Evolutionary conservation across 2,797 vertebrate species (phyloP).

Genomic region (Rhincodon typus): DNA sequence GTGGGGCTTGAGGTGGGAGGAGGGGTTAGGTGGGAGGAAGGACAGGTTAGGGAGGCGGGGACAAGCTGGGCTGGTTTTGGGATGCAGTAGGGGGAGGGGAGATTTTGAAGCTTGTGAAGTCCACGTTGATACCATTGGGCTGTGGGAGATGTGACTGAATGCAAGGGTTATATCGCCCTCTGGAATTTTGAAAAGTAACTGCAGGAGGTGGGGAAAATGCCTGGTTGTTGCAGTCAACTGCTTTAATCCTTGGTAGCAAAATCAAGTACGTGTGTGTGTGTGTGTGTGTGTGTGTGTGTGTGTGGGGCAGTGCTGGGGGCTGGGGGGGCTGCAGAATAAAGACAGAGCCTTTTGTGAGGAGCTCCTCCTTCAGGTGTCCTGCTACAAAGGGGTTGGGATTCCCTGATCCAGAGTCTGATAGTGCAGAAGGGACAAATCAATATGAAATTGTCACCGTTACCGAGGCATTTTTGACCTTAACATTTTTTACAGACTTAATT

Average conservation of each 20-base stretch:
- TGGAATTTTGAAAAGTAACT: neutral
- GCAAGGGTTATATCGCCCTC: neutral
- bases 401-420: neutral
- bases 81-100: no score
- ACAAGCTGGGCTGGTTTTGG: no score
- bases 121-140: no score
- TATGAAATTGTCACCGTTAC: neutral
- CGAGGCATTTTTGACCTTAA: neutral
- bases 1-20: no score
- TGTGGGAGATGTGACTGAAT: neutral
- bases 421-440: neutral
- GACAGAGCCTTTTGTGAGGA: neutral
- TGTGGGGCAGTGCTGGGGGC: neutral
- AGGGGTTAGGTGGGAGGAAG: no score
- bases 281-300: no score
- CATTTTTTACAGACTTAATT: neutral
- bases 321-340: neutral
- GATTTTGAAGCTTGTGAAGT: no score
- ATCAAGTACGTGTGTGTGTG: no score
- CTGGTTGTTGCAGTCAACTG: neutral
- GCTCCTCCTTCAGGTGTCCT: neutral
- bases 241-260: neutral
- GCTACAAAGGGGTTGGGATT: neutral
- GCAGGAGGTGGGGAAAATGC: neutral
- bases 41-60: no score